Base-by-base conservation (phyloP, 1,140 invertebrate genomes). In the Drosophila guanche region DNA sequence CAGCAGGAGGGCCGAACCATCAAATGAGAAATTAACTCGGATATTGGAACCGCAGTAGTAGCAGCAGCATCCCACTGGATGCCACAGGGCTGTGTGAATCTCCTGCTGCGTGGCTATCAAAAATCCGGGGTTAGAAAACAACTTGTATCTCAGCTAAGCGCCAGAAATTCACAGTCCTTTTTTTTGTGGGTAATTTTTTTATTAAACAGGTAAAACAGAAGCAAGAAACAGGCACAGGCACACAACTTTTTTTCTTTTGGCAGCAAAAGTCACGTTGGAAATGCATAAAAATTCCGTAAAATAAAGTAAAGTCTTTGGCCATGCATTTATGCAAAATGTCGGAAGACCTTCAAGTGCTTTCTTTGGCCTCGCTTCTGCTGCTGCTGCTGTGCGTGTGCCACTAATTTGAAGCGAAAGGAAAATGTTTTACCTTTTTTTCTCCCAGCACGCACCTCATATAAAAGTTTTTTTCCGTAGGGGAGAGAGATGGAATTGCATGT, bases 271-370 rank as follows among this genome's bases (percentile, higher is more conserved):
- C 78, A 81, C 78, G 78, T 81, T 78, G 68, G 42, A 57, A 81
- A 81, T 81, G 79, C 79, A 83, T 83, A 81, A 81, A 81, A 81
- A 81, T 74, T 83, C 78, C 54, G 57, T 60, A 80, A 76, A 57
- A 54, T 16, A 65, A 48, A 72, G 46, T 63, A 53, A 42, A 57
- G 20, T 51, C 61, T 57, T 57, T 20, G 16, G 68, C 52, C 73
- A 81, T 80, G 78, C 73, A 80, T 80, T 80, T 80, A 80, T 80
- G 78, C 78, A 80, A 81, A 80, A 52, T 59, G 71, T 47, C 0
- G 29, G 47, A 60, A 60, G 63, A 51, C 45, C 60, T 65, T 77
- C 29, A 27, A 16, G 6, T 14, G 60, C 55, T 74, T 53, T 70
- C 54, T 8, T 46, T 20, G 0, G 16, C 16, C 16, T 20, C 16